Evolutionary conservation across 2,797 vertebrate species (phyloP).

Genomic region (Geotrypetes seraphini): DNA sequence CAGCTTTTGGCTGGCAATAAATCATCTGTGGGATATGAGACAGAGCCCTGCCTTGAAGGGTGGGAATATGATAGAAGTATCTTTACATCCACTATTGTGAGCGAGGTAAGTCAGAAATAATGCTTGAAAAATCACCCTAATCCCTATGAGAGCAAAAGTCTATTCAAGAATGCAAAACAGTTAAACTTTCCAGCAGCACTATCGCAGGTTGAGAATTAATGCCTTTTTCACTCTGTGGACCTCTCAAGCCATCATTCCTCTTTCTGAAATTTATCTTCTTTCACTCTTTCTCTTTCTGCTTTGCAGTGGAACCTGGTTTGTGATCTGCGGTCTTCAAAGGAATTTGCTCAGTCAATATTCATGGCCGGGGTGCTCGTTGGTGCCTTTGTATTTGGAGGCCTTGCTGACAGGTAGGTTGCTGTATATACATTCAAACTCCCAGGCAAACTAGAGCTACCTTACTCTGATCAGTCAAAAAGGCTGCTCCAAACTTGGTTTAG

Average conservation of each 20-base stretch:
- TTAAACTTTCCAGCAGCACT: no score
- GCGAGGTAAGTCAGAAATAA: constrained; percentile 47
- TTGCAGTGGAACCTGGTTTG: constrained; percentile 71
- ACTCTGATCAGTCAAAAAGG: no score
- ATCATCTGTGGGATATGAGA: background rate
- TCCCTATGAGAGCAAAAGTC: no score
- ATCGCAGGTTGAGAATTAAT: no score
- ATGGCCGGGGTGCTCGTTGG: constrained; percentile 69
- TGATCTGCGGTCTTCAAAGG: constrained; percentile 46
- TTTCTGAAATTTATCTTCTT: no score
- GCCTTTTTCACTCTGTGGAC: no score
- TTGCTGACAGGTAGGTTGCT: constrained; percentile 59
- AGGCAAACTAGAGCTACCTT: no score
- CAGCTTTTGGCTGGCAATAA: background rate
- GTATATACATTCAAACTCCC: no score
- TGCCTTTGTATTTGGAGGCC: constrained; percentile 49
- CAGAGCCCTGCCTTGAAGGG: constrained; percentile 45
- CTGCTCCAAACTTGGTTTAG: no score
- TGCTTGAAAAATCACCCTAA: no score
- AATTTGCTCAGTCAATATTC: constrained; percentile 64
- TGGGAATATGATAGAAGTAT: constrained; percentile 40
- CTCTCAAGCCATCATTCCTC: no score
- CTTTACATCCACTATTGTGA: constrained; percentile 40
- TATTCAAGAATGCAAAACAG: no score
- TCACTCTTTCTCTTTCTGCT: background rate